Evolutionary conservation across 2,797 vertebrate species (phyloP), one percentile per base, ranked within the genome.

Genomic region (Cercopithecus hamlyni): DNA sequence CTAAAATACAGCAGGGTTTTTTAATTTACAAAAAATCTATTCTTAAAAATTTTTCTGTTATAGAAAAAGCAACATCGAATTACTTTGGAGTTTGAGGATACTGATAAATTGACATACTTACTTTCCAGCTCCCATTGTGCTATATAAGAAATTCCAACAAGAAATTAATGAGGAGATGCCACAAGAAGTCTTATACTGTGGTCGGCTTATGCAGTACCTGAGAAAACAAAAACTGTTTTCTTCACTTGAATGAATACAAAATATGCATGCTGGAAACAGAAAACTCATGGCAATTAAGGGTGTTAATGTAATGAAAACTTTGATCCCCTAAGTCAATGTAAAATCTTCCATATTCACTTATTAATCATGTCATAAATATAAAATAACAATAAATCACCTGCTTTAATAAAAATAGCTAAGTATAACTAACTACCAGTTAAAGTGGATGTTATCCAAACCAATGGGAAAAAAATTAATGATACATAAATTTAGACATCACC

Each of bases 131-230:
- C 99, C 99, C 98, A 99, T 98, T 4, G 99, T 99, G 98, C 99
- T 99, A 98, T 99, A 99, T 81, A 99, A 98, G 98, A 99, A 99
- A 98, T 99, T 99, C 99, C 99, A 99, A 98, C 99, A 99, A 89
- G 99, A 99, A 73, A 99, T 99, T 95, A 99, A 96, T 1, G 99
- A 99, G 7, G 99, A 99, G 98, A 99, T 99, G 48, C 99, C 99
- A 99, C 99, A 99, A 2, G 99, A 99, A 6, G 99, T 99, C 99
- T 99, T 99, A 98, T 99, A 99, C 88, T 99, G 99, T 8, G 99
- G 99, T 58, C 99, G 99, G 97, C 99, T 99, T 98, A 99, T 99
- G 98, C 99, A 99, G 98, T 99, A 99, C 99, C 99, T 99, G 96
- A 96, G 94, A 10, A 72, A 97, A 98, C 24, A 98, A 87, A 97